Percentiles rank a stretch among this genome's conserved stretches.
Conservation (phyloP, 2,113 vertebrate genomes). For the Phoenicopterus ruber region DNA sequence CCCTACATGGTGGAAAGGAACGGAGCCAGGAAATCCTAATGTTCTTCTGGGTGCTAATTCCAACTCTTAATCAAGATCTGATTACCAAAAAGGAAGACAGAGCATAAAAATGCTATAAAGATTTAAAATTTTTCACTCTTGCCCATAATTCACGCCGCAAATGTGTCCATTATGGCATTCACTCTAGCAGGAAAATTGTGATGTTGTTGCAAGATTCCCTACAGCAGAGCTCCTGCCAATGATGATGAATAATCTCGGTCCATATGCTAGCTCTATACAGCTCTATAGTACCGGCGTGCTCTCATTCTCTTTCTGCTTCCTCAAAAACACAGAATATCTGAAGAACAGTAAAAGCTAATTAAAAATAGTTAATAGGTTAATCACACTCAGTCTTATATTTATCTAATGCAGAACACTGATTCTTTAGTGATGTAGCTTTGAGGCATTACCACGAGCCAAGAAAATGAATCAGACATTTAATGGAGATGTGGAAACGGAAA, state of each 20-base stretch:
- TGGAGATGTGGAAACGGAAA: conserved; percentile 67
- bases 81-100: conserved; percentile 60
- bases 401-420: conserved; percentile 41
- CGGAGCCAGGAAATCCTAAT: conserved; percentile 39
- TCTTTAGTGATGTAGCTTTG: conserved; percentile 38
- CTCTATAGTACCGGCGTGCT: neutral
- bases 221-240: conserved; percentile 29
- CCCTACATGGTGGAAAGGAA: neutral
- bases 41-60: conserved; percentile 60
- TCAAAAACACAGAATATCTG: neutral
- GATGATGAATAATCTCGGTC: conserved; percentile 19
- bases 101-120: conserved; percentile 61
- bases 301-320: conserved; percentile 16
- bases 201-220: conserved; percentile 29
- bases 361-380: conserved; percentile 69
- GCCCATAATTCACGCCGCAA: conserved; percentile 23
- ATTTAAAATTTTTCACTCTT: conserved; percentile 42
- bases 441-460: conserved; percentile 59
- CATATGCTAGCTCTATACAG: conserved; percentile 19
- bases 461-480: conserved; percentile 71
- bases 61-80: conserved; percentile 59
- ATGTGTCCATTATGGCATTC: conserved; percentile 43
- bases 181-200: conserved; percentile 43
- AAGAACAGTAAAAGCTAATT: conserved; percentile 67
- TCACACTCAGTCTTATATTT: conserved; percentile 62